Evolutionary conservation across 2,888 invertebrate species (phyloP).

Genomic region (Microctonus brassicae): DNA sequence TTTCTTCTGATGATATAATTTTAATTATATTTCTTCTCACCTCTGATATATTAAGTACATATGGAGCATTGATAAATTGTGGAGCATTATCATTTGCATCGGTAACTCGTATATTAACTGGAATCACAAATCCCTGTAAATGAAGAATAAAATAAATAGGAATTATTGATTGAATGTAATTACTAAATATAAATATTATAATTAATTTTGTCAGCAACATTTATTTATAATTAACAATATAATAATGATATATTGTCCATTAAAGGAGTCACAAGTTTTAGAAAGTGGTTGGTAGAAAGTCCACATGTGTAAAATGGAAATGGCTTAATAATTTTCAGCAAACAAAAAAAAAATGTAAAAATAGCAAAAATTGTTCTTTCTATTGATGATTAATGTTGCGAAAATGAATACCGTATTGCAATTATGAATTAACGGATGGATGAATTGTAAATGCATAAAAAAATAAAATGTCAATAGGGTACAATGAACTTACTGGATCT

Average conservation of each 20-base stretch:
- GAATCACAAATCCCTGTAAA: conserved; percentile 81
- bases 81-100: conserved; percentile 94
- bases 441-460: not conserved
- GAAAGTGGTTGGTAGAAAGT: not conserved
- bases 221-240: too few relatives aligned
- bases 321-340: conserved; percentile 28
- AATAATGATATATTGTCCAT: too few relatives aligned
- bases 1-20: not conserved
- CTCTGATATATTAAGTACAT: conserved; percentile 86
- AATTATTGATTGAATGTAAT: too few relatives aligned
- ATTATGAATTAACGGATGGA: not conserved
- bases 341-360: conserved; percentile 12
- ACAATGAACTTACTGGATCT: conserved; percentile 77
- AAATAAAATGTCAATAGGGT: not conserved
- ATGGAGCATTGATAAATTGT: conserved; percentile 84
- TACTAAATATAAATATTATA: not conserved
- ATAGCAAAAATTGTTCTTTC: not conserved
- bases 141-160: not conserved
- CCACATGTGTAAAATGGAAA: not conserved
- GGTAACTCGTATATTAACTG: conserved; percentile 86
- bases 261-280: not conserved
- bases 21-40: conserved; percentile 72
- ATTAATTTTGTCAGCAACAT: too few relatives aligned
- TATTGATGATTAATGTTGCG: not conserved
- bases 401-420: not conserved